phyloP scores from a whole-genome alignment of 1,140 invertebrate species.

The Zaprionus inermis region DNA sequence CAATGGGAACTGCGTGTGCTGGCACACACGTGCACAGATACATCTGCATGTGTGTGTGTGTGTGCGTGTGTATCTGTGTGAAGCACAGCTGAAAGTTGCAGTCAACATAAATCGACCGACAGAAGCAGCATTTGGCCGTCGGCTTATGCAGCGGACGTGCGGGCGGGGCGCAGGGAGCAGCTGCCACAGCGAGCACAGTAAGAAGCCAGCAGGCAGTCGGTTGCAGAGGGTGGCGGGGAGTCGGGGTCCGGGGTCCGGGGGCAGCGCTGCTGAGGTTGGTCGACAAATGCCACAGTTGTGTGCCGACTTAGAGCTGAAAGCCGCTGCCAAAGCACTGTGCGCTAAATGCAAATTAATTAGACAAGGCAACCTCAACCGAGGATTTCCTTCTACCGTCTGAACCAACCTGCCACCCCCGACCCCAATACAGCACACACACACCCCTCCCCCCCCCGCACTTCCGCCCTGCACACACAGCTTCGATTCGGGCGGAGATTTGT shows the following conservation, averaged over 20 bases:
- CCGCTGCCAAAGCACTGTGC: conserved; percentile 30
- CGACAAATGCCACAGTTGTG: conserved; percentile 40
- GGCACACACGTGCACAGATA: background rate
- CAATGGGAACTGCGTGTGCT: conserved; percentile 21
- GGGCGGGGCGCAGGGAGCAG: background rate
- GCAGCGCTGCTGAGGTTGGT: background rate
- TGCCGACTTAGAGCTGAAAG: conserved; percentile 35
- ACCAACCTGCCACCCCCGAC: background rate
- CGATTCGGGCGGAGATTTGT: conserved; percentile 25
- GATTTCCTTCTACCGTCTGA: background rate
- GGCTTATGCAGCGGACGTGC: conserved; percentile 19
- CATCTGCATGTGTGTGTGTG: background rate
- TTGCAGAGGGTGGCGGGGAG: too few relatives aligned
- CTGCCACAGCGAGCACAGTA: background rate
- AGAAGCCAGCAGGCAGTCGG: background rate
- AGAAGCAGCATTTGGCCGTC: conserved; percentile 23
- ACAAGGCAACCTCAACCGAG: conserved; percentile 25
- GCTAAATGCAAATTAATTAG: conserved; percentile 73
- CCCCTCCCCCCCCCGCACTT: background rate
- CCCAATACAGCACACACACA: background rate
- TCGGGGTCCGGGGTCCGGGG: too few relatives aligned
- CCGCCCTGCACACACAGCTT: background rate
- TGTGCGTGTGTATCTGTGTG: background rate
- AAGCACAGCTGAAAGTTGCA: conserved; percentile 53
- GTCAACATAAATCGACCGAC: conserved; percentile 54